A percentile compares a stretch with the other conserved stretches of the same genome.
Evolutionary conservation across 1,140 invertebrate species (phyloP).

Genomic region (Hylaeus volcanicus): DNA sequence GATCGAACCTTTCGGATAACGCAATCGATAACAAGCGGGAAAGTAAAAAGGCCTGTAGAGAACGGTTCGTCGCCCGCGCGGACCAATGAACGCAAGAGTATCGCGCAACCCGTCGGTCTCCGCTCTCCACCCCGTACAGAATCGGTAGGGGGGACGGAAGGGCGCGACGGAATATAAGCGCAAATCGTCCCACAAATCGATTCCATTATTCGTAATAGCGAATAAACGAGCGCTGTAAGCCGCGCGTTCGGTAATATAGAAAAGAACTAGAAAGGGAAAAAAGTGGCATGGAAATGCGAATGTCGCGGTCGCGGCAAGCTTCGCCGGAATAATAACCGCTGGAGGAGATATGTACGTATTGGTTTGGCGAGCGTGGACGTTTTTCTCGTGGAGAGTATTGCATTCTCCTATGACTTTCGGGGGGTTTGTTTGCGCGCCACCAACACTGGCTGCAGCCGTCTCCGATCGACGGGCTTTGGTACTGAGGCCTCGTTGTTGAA

Average conservation of each 20-base stretch:
- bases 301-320: conserved; percentile 9
- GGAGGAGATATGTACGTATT: neutral
- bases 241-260: conserved; percentile 19
- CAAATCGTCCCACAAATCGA: conserved; percentile 52
- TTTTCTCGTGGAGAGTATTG: neutral
- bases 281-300: conserved; percentile 33
- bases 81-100: neutral
- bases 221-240: conserved; percentile 44
- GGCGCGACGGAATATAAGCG: neutral
- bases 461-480: neutral
- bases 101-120: neutral
- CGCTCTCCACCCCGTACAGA: neutral
- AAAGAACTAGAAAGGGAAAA: neutral
- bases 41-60: too few species aligned
- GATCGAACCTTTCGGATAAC: too few species aligned
- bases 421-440: neutral
- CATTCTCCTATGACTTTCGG: neutral
- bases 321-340: conserved; percentile 26
- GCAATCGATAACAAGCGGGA: too few species aligned
- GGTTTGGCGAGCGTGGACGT: neutral
- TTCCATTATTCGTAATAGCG: conserved; percentile 46
- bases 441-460: neutral
- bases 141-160: neutral
- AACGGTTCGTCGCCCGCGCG: too few species aligned
- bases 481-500: neutral